Evolutionary conservation across 30 jellyfish, hydroid and myxozoan genomes (phyloP), one percentile per base, ranked within the genome.

Genomic region (Chrysaora quinquecirrha): DNA sequence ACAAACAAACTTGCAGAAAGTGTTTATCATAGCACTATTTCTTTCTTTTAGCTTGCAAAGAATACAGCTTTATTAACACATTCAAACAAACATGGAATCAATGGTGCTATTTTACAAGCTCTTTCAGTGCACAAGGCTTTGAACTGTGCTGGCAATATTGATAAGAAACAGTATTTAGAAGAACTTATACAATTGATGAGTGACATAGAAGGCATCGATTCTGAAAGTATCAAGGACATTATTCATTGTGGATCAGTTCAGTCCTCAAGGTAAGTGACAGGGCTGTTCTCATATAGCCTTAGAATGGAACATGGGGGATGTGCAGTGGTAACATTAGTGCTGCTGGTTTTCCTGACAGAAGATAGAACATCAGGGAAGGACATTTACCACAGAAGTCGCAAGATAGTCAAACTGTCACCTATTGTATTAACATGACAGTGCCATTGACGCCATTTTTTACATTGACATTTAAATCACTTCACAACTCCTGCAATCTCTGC

Each of bases 31-130:
- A 6, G 58, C 12, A 43, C 16, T 43, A 6, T 9, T 43, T 43
- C 12, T 12, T 35, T 19, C 10, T 48, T 73, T 64, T 73, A 93
- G 98, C 76, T 87, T 11, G 98, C 98, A 34, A 87, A 78, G 73
- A 11, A 73, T 6, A 63, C 91, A 10, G 94, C 99, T 3, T 54
- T 76, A 33, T 64, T 95, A 54, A 95, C 99, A 27, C 99, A 95
- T 46, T 48, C 92, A 4, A 73, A 88, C 73, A 84, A 73, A 61
- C 80, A 83, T 83, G 99, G 99, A 11, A 71, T 64, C 82, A 88
- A 84, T 60, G 99, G 99, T 24, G 97, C 97, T 1, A 88, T 95
- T 10, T 54, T 95, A 29, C 97, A 88, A 74, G 99, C 99, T 12
- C 71, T 95, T 1, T 96, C 99, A 30, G 93, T 89, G 3, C 69